Conservation (phyloP, 92 coral and sea anemone species). For the Parazoanthus atlanticus region DNA sequence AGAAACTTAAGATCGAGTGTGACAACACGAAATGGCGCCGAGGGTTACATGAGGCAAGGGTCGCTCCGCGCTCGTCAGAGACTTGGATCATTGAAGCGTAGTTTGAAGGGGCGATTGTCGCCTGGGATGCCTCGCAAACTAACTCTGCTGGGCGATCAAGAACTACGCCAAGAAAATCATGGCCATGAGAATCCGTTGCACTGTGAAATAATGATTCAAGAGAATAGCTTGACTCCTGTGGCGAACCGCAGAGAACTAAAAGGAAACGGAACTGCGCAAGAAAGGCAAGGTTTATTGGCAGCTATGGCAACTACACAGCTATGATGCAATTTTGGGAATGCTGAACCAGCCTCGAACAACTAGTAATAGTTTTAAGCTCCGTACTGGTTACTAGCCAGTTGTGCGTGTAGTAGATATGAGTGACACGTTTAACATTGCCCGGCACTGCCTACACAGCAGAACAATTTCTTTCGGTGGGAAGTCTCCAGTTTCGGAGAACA, state of each 20-base stretch:
- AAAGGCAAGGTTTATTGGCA: not conserved
- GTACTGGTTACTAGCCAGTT: too few relatives aligned
- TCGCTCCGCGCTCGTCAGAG: not conserved
- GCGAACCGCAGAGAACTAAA: not conserved
- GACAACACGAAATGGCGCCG: not conserved
- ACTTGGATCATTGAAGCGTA: conserved; percentile 4
- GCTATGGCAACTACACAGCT: not conserved
- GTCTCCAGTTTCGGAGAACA: too few relatives aligned
- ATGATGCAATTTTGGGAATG: not conserved
- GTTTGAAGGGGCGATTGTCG: conserved; percentile 20
- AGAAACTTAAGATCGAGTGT: not conserved
- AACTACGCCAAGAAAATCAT: not conserved
- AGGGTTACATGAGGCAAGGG: conserved; percentile 8
- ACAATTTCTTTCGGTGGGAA: too few relatives aligned
- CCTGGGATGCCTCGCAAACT: conserved; percentile 37
- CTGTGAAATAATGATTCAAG: not conserved
- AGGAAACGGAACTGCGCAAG: not conserved
- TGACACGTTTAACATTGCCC: too few relatives aligned
- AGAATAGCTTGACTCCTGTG: not conserved
- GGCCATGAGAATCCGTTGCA: not conserved
- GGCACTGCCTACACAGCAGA: too few relatives aligned
- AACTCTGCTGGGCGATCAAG: conserved; percentile 13
- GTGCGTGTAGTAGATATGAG: too few relatives aligned
- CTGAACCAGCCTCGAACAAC: too few relatives aligned
- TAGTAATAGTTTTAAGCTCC: too few relatives aligned